Base-by-base conservation (phyloP, 2,113 vertebrate genomes). In the Leucopternis melanops region DNA sequence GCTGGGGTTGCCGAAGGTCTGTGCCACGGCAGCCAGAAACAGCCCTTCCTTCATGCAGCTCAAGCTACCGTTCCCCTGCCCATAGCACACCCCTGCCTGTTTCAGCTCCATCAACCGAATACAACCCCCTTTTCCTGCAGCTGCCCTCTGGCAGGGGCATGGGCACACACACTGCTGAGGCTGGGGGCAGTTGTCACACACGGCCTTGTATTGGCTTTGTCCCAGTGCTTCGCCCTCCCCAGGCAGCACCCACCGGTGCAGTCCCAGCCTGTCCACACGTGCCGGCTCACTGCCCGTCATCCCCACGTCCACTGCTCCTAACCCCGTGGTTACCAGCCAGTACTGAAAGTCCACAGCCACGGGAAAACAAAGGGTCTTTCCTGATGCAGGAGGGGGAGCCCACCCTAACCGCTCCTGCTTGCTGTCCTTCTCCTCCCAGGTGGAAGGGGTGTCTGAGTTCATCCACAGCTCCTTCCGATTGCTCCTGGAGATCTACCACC, bases 391-490 rank as follows among this genome's bases (percentile, higher is more conserved):
- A 65, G 65, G 25, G 21, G 50, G 23, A 65, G 6, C 16, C 18
- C 74, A 25, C 12, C 8, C 38, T 36, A 49, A 74, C 38, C 2
- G 1, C 5, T 57, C 31, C 40, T 50, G 8, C 70, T 92, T 34
- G 45, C 25, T 1, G 0, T 77, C 12, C 42, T 84, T 50, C n/a
- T 63, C 23, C 66, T 29, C 31, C 7, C 96, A 99, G 99, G 96
- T 98, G n/a, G 98, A 99, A 40, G 98, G 99, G 2, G 97, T 99
- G 74, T 97, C 98, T 0, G 98, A 99, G 36, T 98, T 98, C 82
- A 97, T 98, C 20, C 98, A 98, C 57, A 92, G 84, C 86, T 98
- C 98, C 52, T 99, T 99, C 80, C 88, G 49, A 61, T 96, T 98
- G 67, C 96, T 99, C 69, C 93, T 99, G 81, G 98, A 99, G 63